A percentile compares a stretch with the other conserved stretches of the same genome.
These are phyloP conservation scores for Andrena bicolor DNA, from an alignment of 2,888 invertebrate genomes.

Conservation along the genomic window DNA sequence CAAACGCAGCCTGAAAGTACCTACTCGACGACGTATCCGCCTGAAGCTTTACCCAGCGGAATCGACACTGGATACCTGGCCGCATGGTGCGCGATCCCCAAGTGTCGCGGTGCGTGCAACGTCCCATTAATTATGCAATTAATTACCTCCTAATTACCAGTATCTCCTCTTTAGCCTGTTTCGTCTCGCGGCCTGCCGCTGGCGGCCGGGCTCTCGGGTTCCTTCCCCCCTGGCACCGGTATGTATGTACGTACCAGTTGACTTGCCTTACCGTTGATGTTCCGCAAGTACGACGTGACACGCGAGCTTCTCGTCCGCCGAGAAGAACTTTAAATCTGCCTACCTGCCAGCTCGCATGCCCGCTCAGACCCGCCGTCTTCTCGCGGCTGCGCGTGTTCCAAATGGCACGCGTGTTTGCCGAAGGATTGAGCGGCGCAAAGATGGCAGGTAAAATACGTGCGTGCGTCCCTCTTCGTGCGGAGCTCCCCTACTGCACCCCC, in stretches of 20 bases:
- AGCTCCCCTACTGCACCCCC: background rate
- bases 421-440: conserved; percentile 39
- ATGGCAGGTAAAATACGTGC: conserved; percentile 42
- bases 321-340: conserved; percentile 63
- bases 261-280: conserved; percentile 32
- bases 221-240: conserved; percentile 21
- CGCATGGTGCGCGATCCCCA: conserved; percentile 45
- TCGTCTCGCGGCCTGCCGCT: conserved; percentile 43
- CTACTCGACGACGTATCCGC: conserved; percentile 1
- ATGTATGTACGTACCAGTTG: conserved; percentile 23
- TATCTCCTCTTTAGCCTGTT: conserved; percentile 66
- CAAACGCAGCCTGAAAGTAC: background rate
- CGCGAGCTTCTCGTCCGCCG: conserved; percentile 54
- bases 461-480: background rate
- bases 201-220: conserved; percentile 45
- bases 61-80: conserved; percentile 68
- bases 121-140: conserved; percentile 81
- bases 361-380: conserved; percentile 38
- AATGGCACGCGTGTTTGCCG: conserved; percentile 49
- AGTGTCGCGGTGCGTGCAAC: conserved; percentile 65
- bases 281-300: conserved; percentile 46
- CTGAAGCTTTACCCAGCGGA: conserved; percentile 24
- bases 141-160: conserved; percentile 82
- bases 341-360: conserved; percentile 51
- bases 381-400: conserved; percentile 52